These are phyloP conservation scores for Entelurus aequoreus DNA, from an alignment of 2,113 vertebrate species.

Conservation along the genomic window DNA sequence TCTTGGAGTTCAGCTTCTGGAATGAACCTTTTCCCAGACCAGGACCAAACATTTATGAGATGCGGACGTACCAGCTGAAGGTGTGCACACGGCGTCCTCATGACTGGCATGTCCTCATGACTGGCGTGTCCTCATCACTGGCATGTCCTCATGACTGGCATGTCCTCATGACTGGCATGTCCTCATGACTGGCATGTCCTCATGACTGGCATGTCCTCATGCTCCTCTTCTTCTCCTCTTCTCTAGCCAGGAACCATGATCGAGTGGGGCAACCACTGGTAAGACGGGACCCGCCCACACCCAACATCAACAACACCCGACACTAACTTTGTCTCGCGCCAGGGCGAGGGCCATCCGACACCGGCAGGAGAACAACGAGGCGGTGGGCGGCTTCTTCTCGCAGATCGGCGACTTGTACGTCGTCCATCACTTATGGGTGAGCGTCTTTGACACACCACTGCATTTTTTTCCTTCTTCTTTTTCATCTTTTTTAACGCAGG, in stretches of 20 bases:
- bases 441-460: too few relatives aligned
- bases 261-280: conserved; percentile 98
- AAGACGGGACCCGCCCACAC: conserved; percentile 38
- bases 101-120: neutral
- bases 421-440: too few relatives aligned
- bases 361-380: conserved; percentile 92
- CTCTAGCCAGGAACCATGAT: conserved; percentile 94
- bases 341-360: conserved; percentile 93
- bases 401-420: conserved; percentile 93
- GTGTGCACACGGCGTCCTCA: conserved; percentile 28
- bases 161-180: too few relatives aligned
- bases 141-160: too few relatives aligned
- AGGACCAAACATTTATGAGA: conserved; percentile 90
- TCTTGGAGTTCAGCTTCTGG: conserved; percentile 97
- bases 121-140: too few relatives aligned
- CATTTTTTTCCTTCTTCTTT: too few relatives aligned
- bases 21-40: conserved; percentile 84
- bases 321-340: conserved; percentile 4
- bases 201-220: neutral
- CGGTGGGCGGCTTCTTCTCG: conserved; percentile 92
- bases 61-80: conserved; percentile 88
- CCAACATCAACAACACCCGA: neutral
- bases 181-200: too few relatives aligned
- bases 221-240: neutral
- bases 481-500: too few relatives aligned